These are phyloP conservation scores for Muschampia plurimacula DNA, from an alignment of 2,888 invertebrate genomes.

Conservation along the genomic window DNA sequence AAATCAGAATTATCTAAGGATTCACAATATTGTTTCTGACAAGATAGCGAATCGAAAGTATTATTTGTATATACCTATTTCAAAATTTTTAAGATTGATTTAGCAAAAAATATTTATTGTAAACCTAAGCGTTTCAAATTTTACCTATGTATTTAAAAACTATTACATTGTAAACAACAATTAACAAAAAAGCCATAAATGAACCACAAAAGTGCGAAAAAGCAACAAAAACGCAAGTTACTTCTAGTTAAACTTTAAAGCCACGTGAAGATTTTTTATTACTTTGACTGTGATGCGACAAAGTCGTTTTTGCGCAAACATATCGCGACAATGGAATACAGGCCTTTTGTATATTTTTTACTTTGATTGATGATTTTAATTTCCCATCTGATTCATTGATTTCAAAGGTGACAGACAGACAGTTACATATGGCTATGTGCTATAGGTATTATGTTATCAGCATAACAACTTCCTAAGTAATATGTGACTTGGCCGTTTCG, in stretches of 20 bases:
- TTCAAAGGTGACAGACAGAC: conserved; percentile 51
- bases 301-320: conserved; percentile 86
- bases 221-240: conserved; percentile 12
- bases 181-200: background rate
- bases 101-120: too few species aligned
- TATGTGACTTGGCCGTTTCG: too few species aligned
- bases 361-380: conserved; percentile 86
- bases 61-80: too few species aligned
- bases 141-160: too few species aligned
- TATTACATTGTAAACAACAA: too few species aligned
- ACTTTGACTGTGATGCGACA: conserved; percentile 84
- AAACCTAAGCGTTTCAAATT: too few species aligned
- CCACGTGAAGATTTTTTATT: conserved; percentile 75
- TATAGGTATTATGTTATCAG: too few species aligned
- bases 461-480: too few species aligned
- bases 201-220: background rate
- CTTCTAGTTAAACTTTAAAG: conserved; percentile 54
- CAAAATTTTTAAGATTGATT: too few species aligned
- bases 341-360: conserved; percentile 83
- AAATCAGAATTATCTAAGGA: too few species aligned
- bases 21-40: too few species aligned
- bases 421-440: background rate
- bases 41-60: too few species aligned
- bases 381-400: conserved; percentile 80
- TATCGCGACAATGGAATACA: conserved; percentile 83